These are phyloP conservation scores for Podarcis lilfordi DNA, from an alignment of 2,797 vertebrate genomes.

Conservation along the genomic window DNA sequence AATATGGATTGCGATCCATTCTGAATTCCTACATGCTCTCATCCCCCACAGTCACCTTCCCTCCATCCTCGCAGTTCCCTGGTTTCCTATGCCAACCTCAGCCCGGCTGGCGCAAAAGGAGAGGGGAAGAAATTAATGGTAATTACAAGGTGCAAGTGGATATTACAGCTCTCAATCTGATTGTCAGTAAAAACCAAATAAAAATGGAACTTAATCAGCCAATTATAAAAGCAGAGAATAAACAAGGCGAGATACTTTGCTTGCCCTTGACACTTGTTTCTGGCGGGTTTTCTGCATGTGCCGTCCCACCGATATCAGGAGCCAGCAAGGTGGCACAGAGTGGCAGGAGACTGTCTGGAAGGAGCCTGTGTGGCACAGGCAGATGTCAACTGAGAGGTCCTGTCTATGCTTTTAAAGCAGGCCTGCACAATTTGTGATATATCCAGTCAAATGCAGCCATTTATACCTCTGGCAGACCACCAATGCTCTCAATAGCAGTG, in stretches of 20 bases:
- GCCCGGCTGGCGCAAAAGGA: slow-evolving; percentile 53
- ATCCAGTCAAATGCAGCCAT: not conserved
- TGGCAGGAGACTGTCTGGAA: not conserved
- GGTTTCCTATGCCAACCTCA: slow-evolving; percentile 63
- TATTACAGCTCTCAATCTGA: slow-evolving; percentile 74
- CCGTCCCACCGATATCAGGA: rapidly evolving
- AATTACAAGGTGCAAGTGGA: slow-evolving; percentile 76
- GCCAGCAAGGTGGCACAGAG: too few relatives aligned
- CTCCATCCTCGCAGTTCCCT: slow-evolving; percentile 17
- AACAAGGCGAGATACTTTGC: slow-evolving; percentile 52
- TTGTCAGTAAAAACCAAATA: slow-evolving; percentile 74
- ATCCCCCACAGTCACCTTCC: slow-evolving; percentile 5
- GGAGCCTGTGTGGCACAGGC: not conserved
- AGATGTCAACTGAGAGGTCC: not conserved
- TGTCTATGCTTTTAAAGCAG: not conserved
- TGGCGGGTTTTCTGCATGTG: not conserved
- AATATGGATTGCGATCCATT: slow-evolving; percentile 31
- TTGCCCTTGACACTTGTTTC: not conserved
- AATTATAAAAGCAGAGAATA: slow-evolving; percentile 74
- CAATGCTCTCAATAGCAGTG: not conserved
- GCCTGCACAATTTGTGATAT: too few relatives aligned
- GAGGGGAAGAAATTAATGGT: slow-evolving; percentile 73
- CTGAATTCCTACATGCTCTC: slow-evolving; percentile 5
- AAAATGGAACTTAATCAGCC: slow-evolving; percentile 73
- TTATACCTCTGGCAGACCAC: not conserved